phyloP scores from a whole-genome alignment of 2,888 invertebrate genomes.

The Torymus tubicola region DNA sequence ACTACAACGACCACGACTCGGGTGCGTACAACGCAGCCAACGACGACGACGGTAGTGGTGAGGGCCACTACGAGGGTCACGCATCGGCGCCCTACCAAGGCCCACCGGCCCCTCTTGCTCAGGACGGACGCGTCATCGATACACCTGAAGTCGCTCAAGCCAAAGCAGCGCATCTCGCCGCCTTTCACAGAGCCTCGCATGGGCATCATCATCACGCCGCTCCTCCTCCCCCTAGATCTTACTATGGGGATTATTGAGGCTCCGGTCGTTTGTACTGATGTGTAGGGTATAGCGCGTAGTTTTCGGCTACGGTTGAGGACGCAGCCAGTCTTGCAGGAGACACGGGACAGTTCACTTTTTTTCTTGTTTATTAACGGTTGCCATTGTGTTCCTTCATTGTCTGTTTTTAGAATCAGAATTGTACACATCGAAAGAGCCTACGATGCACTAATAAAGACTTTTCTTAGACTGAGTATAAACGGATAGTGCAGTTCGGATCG shows the following conservation, averaged over 20 bases:
- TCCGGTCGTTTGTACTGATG: too few relatives aligned
- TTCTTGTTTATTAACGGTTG: not conserved
- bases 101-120: conserved; percentile 66
- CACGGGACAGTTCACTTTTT: not conserved
- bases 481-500: too few relatives aligned
- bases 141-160: conserved; percentile 72
- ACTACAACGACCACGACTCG: conserved; percentile 35
- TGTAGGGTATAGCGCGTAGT: not conserved
- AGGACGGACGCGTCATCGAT: conserved; percentile 68
- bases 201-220: not conserved
- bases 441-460: too few relatives aligned
- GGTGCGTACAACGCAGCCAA: conserved; percentile 40
- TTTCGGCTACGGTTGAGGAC: not conserved
- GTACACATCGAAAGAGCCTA: not conserved
- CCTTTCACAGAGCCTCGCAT: conserved; percentile 59
- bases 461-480: too few relatives aligned
- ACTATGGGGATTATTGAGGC: conserved; percentile 23
- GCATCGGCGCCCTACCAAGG: conserved; percentile 59
- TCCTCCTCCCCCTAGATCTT: not conserved
- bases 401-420: conserved; percentile 12
- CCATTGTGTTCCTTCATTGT: not conserved
- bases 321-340: not conserved
- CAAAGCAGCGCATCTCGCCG: conserved; percentile 68
- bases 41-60: conserved; percentile 30
- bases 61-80: conserved; percentile 29